Evolutionary conservation across 2,888 invertebrate species (phyloP).

Genomic region (Eilema sororculum): DNA sequence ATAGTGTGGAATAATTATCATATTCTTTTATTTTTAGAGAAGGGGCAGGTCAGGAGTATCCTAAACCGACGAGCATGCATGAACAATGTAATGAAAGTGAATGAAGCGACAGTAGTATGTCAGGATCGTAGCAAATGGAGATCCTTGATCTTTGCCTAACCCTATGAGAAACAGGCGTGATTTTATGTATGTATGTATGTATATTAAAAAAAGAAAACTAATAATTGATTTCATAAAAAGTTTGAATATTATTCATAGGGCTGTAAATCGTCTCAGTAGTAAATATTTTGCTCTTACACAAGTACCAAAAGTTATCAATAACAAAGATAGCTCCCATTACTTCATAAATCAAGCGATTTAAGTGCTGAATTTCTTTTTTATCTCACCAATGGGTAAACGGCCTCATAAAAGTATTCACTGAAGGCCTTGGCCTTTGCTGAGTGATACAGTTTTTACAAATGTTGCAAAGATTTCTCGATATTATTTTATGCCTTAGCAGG

Average conservation of each 20-base stretch:
- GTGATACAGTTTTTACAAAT: slow-evolving; percentile 1
- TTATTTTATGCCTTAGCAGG: neutral
- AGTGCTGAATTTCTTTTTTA: slow-evolving; percentile 4
- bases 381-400: neutral
- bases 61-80: no score
- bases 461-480: neutral
- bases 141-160: no score
- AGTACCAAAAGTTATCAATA: neutral
- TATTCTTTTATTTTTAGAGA: no score
- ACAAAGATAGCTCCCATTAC: neutral
- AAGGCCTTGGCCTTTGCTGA: neutral
- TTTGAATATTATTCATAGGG: neutral
- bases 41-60: no score
- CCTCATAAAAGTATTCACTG: neutral
- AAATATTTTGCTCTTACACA: neutral
- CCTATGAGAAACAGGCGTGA: no score
- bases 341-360: neutral
- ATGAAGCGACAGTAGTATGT: no score
- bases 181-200: no score
- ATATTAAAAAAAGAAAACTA: no score
- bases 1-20: no score
- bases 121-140: no score
- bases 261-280: neutral
- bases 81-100: no score
- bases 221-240: no score